Evolutionary conservation across 1,140 invertebrate species (phyloP), one percentile per base, ranked within the genome.

Genomic region (Aphelinus atriplicis): DNA sequence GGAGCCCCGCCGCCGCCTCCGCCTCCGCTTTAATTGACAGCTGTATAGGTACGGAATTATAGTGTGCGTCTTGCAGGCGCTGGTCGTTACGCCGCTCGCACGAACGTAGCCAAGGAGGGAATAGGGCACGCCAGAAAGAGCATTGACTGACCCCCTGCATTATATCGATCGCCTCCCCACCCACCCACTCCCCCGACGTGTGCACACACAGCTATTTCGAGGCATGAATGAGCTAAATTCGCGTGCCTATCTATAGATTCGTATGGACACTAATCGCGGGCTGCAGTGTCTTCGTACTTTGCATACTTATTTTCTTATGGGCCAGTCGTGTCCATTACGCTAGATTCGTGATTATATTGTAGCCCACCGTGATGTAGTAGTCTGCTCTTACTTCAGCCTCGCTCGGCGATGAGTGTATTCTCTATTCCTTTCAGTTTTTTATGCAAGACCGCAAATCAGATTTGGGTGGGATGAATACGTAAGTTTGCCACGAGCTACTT

Each of bases 201-300:
- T 26, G 26, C 26, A 26, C 26, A 26, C 26, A 26, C 26, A 26
- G 26, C 26, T 26, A 26, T 55, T 47, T 58, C 55, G 7, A 58
- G 47, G 66, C 48, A 58, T 58, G 58, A 68, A 68, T 58, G 66
- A 68, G 66, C 66, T 68, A 58, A 68, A 68, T 68, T 58, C 55
- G 10, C 7, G 43, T 4, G 50, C 42, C 43, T 67, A 67, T 67
- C 56, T 67, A 67, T 67, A 67, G 50, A 67, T 42, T n/a, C 10
- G 43, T 50, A 67, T 43, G 26, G 51, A 0, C 42, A 67, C n/a
- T 46, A 56, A 55, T 55, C 51, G 0, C 26, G 7, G 43, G 42
- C 51, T 26, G 57, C 45, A 4, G 5, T 56, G 26, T 55, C 50
- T 66, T 51, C 56, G 43, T 66, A 66, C 9, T 66, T 66, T 26